Base-by-base conservation (phyloP, 2,797 vertebrate genomes). In the Eulemur coronatus region DNA sequence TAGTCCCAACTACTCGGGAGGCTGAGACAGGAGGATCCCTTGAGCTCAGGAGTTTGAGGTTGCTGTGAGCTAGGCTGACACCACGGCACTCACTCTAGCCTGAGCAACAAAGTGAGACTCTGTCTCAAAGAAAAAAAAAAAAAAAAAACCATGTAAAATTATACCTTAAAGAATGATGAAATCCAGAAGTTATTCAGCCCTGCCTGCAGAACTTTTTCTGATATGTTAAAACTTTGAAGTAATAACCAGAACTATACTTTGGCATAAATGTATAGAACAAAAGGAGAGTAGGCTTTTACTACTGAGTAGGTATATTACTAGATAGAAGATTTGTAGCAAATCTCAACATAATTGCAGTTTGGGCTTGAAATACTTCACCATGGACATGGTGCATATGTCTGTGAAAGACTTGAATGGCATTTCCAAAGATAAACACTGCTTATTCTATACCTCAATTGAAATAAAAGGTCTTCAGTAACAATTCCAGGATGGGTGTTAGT, bases 241-340 rank as follows among this genome's bases (percentile, higher is more conserved):
- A 87, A 97, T 95, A 96, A 94, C 20, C 79, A 89, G 78, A 85
- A 28, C 89, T 90, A 84, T 80, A 93, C 57, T 78, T 96, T 90
- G 73, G 63, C 84, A 96, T 97, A 97, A 90, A 97, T 95, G 96
- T 96, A 93, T 67, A 96, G 79, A 96, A 97, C 67, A 94, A 97
- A 97, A 96, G 65, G 48, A 95, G 59, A 84, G 43, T 1, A 30
- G 88, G 87, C 46, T 95, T 95, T 96, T 78, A 82, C 85, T 87
- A 90, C 67, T 82, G 63, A 75, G 41, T 73, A 78, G 84, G 67
- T 84, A 88, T 55, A 93, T 67, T 95, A 79, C 76, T 91, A 87
- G 63, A 65, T 80, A 63, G 76, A 81, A 59, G 73, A 79, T 92
- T 95, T 93, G 57, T 85, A 63, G 93, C 96, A 95, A 97, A 92